Evolutionary conservation across 2,797 vertebrate genomes (phyloP).

Genomic region (Enteromius radiatus): DNA sequence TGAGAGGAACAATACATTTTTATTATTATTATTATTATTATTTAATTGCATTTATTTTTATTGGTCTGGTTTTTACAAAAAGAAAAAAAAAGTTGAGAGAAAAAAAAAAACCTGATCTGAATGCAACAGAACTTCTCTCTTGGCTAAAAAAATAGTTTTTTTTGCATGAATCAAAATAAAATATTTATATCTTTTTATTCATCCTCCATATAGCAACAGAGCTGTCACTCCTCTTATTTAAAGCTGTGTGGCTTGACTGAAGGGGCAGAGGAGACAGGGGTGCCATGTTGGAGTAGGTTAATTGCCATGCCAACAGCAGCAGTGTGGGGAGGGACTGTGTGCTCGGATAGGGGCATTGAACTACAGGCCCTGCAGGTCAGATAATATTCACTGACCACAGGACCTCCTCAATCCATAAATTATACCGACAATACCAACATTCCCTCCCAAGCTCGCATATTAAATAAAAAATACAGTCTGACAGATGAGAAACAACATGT

Average conservation of each 20-base stretch:
- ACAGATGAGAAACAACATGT: conserved; percentile 11
- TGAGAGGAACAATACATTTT: too few species aligned
- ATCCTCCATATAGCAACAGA: conserved; percentile 24
- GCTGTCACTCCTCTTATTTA: conserved; percentile 39
- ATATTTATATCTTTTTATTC: not conserved
- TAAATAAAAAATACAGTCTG: not conserved
- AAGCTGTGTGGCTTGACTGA: not conserved
- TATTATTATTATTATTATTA: too few species aligned
- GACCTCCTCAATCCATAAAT: not conserved
- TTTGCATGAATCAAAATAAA: not conserved
- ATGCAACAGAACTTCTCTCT: not conserved
- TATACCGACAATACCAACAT: not conserved
- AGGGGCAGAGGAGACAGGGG: conserved; percentile 29
- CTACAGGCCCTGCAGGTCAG: conserved; percentile 36
- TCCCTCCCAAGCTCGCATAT: not conserved
- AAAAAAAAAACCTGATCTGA: not conserved
- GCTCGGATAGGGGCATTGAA: conserved; percentile 27
- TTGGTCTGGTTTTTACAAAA: too few species aligned
- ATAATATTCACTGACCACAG: not conserved
- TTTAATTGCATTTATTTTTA: not conserved
- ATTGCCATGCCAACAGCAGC: conserved; percentile 48
- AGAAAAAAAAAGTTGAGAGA: not conserved
- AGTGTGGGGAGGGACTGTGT: conserved; percentile 2
- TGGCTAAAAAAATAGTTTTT: not conserved
- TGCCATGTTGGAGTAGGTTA: conserved; percentile 38